phyloP scores from a whole-genome alignment of 2,888 invertebrate species.

The Silvanus unidentatus region DNA sequence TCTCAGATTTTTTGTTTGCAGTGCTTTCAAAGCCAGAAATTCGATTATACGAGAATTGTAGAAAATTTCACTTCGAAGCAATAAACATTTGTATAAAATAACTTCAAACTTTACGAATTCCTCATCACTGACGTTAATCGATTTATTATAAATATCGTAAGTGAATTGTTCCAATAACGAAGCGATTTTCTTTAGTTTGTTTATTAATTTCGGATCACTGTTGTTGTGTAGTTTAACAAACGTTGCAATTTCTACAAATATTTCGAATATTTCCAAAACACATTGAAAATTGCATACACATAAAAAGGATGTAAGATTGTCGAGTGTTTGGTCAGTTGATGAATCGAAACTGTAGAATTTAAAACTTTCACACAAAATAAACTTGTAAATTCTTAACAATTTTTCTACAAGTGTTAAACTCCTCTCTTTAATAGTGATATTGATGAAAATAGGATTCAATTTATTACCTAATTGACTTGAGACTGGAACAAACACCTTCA shows the following conservation, averaged over 20 bases:
- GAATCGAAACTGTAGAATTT: conserved; percentile 27
- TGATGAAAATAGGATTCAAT: conserved; percentile 32
- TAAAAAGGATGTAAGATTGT: conserved; percentile 18
- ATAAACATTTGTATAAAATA: too few species aligned
- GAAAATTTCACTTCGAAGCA: too few species aligned
- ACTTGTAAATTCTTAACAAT: conserved; percentile 31
- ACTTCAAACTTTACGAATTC: conserved; percentile 22
- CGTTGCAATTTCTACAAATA: conserved; percentile 23
- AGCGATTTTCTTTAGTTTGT: conserved; percentile 9
- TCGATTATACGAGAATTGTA: too few species aligned
- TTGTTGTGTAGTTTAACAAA: too few species aligned
- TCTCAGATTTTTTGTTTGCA: too few species aligned
- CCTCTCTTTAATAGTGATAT: conserved; percentile 25
- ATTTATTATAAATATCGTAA: conserved; percentile 29
- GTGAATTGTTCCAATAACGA: conserved; percentile 31
- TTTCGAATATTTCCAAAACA: conserved; percentile 23
- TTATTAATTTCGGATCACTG: too few species aligned
- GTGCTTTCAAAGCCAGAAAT: too few species aligned
- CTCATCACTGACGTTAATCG: conserved; percentile 14
- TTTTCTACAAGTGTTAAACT: conserved; percentile 30
- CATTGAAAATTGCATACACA: too few species aligned
- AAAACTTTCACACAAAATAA: conserved; percentile 28
- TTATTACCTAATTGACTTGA: conserved; percentile 21
- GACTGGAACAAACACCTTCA: conserved; percentile 49
- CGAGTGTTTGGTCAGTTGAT: conserved; percentile 20